These are phyloP conservation scores for Bettongia penicillata DNA, from an alignment of 2,113 vertebrate species.

Conservation along the genomic window DNA sequence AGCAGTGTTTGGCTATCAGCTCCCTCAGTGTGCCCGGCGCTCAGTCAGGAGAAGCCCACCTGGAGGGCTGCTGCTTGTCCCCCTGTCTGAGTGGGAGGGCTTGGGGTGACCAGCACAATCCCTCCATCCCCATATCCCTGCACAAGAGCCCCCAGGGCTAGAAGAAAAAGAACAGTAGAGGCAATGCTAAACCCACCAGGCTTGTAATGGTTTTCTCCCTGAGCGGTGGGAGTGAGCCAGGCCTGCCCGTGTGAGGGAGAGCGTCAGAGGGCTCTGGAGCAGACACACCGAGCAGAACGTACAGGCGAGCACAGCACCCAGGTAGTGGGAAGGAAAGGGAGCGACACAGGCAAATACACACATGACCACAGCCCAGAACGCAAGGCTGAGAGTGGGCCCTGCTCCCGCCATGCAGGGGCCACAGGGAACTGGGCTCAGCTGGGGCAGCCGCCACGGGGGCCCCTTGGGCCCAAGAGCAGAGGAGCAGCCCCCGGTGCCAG, in stretches of 20 bases:
- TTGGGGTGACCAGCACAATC: background rate
- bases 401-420: conserved; percentile 60
- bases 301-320: conserved; percentile 69
- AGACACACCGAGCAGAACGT: conserved; percentile 68
- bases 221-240: conserved; percentile 73
- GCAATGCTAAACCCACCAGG: conserved; percentile 65
- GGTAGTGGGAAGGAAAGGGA: conserved; percentile 56
- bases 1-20: background rate
- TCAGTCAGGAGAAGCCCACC: background rate
- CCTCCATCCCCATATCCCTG: conserved; percentile 20
- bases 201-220: conserved; percentile 61
- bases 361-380: conserved; percentile 63
- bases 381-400: conserved; percentile 44
- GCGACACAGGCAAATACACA: conserved; percentile 72
- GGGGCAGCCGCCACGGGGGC: conserved; percentile 24
- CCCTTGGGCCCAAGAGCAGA: conserved; percentile 34
- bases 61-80: background rate
- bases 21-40: background rate
- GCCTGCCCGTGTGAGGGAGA: conserved; percentile 79
- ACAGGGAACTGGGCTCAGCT: conserved; percentile 13
- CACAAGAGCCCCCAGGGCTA: conserved; percentile 7
- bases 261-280: conserved; percentile 78
- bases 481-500: background rate
- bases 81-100: background rate
- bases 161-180: background rate